phyloP scores from a whole-genome alignment of 2,888 invertebrate genomes.

The Seira ritae region DNA sequence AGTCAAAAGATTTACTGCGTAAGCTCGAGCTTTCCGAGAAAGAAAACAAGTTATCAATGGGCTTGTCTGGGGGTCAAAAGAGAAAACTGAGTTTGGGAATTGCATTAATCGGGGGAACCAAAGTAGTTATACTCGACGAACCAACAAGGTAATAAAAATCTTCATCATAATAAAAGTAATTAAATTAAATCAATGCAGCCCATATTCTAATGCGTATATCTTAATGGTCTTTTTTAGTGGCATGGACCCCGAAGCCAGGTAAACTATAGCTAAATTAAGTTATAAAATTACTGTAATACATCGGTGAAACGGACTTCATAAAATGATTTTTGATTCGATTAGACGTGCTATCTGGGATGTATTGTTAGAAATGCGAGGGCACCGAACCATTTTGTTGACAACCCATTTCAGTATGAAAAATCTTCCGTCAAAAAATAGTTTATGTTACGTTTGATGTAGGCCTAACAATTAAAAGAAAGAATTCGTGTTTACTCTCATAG shows the following conservation, averaged over 20 bases:
- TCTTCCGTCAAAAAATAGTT: neutral
- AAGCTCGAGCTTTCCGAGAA: conserved; percentile 83
- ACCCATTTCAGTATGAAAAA: conserved; percentile 93
- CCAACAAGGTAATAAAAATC: conserved; percentile 75
- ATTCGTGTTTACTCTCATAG: neutral
- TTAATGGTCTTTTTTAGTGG: conserved; percentile 67
- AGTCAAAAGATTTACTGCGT: conserved; percentile 79
- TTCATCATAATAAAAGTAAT: neutral
- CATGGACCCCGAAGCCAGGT: conserved; percentile 79
- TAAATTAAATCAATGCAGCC: neutral
- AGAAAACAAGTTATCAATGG: conserved; percentile 79
- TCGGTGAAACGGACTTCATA: no score
- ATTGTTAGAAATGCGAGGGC: conserved; percentile 79
- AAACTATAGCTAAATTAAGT: no score
- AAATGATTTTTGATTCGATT: neutral
- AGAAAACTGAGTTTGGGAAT: conserved; percentile 91
- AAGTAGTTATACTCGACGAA: conserved; percentile 78
- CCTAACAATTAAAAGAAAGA: no score
- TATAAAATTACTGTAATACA: no score
- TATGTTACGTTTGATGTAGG: neutral
- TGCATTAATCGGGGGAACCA: conserved; percentile 88
- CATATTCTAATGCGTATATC: neutral
- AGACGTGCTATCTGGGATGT: conserved; percentile 75
- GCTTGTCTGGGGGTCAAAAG: conserved; percentile 94
- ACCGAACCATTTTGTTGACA: conserved; percentile 89